phyloP scores from a whole-genome alignment of 37 sponge, comb jelly and placozoan species.

The Hexactinellida sp. region DNA sequence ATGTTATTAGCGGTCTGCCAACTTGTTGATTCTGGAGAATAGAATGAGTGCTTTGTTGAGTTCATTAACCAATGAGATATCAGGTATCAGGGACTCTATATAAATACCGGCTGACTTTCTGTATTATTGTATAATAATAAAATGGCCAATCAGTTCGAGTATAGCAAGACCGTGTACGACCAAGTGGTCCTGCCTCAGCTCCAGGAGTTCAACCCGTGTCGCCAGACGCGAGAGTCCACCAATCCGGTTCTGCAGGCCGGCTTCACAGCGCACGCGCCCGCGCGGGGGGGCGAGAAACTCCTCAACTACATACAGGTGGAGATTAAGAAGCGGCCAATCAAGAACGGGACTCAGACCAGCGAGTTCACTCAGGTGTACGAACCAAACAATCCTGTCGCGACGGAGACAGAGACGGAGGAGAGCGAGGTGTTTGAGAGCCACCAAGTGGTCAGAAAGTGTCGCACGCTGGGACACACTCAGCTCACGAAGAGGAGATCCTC shows the following conservation, averaged over 20 bases:
- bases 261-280: neutral
- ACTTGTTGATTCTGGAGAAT: neutral
- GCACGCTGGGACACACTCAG: neutral
- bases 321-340: neutral
- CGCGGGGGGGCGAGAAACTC: neutral
- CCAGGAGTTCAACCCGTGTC: neutral
- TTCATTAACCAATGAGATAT: neutral
- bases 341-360: no score
- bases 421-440: neutral
- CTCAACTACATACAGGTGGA: neutral
- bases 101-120: no score
- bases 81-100: neutral
- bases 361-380: neutral
- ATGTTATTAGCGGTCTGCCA: no score
- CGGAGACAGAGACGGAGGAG: neutral
- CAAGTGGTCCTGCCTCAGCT: neutral
- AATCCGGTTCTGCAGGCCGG: neutral
- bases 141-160: neutral
- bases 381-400: neutral
- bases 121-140: no score
- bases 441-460: neutral
- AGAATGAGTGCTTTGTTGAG: no score
- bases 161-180: neutral
- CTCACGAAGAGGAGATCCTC: neutral
- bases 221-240: neutral